Base-by-base conservation (phyloP, 2,888 invertebrate genomes). In the Drosophila recens region DNA sequence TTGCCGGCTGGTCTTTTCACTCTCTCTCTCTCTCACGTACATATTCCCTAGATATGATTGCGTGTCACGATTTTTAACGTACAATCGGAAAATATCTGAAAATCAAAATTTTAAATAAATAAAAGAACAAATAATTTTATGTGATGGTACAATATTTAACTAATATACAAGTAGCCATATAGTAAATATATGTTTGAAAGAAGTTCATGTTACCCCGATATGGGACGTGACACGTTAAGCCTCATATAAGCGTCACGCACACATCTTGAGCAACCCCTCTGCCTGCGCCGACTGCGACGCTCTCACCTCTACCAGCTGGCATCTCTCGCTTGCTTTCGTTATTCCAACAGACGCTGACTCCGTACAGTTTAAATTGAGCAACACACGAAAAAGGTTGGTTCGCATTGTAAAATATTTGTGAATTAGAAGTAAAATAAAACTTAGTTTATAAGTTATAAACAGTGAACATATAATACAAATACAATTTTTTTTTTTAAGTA, bases 331-430 rank as follows among this genome's bases (percentile, higher is more conserved):
- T 40, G 74, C 63, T 73, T 87, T 80, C 86, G 71, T 82, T 75
- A 56, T 70, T 40, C 42, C 57, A 62, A 54, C 20, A 43, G 71
- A 68, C 67, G 59, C 67, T 6, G 6, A 57, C 67, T 77, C 73
- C 75, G 86, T 90, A 91, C 91, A 91, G 90, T 91, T 89, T 72
- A 86, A 86, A 75, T 85, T 79, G 72, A 86, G 81, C 81, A 81
- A 75, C 81, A 71, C 75, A 80, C 79, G 81, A 68, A 75, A 80
- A 78, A 90, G 90, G 91, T 91, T 91, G 75, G 90, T 83, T 56
- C 51, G 17, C 27, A 43, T 20, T 66, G n/a, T 15, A 6, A 23
- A 27, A 49, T 49, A 57, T 42, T 73, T 46, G 65, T 73, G 65
- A 20, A 36, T 17, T 17, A 11, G 27, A 61, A 43, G 11, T 17